Evolutionary conservation across 2,888 invertebrate species (phyloP), one percentile per base, ranked within the genome.

Genomic region (Chloromyia formosa): DNA sequence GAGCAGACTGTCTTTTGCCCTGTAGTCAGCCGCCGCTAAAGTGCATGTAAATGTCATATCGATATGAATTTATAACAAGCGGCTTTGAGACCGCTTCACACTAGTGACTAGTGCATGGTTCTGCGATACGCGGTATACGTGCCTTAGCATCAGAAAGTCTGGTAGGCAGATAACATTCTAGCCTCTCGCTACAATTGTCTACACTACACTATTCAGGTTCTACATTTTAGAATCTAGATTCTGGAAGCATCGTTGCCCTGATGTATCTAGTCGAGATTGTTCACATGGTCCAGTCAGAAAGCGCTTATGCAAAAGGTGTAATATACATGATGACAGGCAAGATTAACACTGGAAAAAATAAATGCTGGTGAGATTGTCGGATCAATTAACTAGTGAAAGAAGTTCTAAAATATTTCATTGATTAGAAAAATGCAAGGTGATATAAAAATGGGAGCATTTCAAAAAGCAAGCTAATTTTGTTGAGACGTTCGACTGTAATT

Each of bases 11-110:
- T 74, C 45, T 54, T 49, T 35, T 64, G 78, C 75, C 78, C 78
- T 79, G 78, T 77, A 78, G 78, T 77, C 74, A 77, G 79, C 79
- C 79, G 79, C 79, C 79, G 79, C 77, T 79, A 79, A 79, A 79
- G 79, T 79, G 78, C 79, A 79, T 79, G 79, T 79, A 79, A 79
- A 79, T 77, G 79, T 79, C 79, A 79, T 79, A 79, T 79, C 79
- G 79, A 79, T 79, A 79, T 79, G 78, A 77, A 79, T 79, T 79
- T 79, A 79, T 79, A 79, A 79, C 79, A 20, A 78, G 77, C 75
- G 74, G 77, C 68, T 35, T 76, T 75, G 73, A 77, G 77, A 77
- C 77, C 77, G 76, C 76, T 23, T 27, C 23, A 27, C 54, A 14
- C 53, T 22, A 20, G 64, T 64, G 42, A 16, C 35, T 14, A 22